These are phyloP conservation scores for Drymodes brunneopygia DNA, from an alignment of 2,113 vertebrate genomes.

Conservation along the genomic window DNA sequence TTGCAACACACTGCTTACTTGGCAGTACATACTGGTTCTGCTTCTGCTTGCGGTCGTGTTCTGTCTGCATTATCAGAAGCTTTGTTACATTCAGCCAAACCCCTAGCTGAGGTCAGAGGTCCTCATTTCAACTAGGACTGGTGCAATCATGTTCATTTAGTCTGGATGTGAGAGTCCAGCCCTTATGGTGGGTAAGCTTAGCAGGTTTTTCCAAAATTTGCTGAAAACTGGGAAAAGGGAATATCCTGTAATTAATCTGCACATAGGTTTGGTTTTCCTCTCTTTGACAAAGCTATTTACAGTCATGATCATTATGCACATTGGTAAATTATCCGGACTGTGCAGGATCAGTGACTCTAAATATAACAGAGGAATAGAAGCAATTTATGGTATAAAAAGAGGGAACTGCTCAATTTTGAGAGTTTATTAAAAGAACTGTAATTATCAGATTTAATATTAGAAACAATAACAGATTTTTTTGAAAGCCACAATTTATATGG, in stretches of 20 bases:
- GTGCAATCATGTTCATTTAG: neutral
- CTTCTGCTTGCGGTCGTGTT: neutral
- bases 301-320: neutral
- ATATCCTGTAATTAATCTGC: neutral
- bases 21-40: neutral
- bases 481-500: neutral
- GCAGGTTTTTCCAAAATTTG: neutral
- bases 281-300: conserved; percentile 25
- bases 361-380: neutral
- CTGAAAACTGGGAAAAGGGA: neutral
- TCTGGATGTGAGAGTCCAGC: neutral
- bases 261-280: neutral
- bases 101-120: neutral
- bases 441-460: neutral
- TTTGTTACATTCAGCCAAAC: neutral
- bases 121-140: neutral
- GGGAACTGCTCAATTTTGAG: neutral
- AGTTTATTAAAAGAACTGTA: conserved; percentile 1
- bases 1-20: neutral
- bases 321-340: neutral
- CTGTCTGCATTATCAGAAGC: neutral
- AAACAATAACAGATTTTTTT: neutral
- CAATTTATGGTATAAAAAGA: neutral
- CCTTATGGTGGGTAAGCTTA: neutral
- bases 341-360: neutral